Base-by-base conservation (phyloP, 2,113 vertebrate genomes). In the Muntiacus reevesi region DNA sequence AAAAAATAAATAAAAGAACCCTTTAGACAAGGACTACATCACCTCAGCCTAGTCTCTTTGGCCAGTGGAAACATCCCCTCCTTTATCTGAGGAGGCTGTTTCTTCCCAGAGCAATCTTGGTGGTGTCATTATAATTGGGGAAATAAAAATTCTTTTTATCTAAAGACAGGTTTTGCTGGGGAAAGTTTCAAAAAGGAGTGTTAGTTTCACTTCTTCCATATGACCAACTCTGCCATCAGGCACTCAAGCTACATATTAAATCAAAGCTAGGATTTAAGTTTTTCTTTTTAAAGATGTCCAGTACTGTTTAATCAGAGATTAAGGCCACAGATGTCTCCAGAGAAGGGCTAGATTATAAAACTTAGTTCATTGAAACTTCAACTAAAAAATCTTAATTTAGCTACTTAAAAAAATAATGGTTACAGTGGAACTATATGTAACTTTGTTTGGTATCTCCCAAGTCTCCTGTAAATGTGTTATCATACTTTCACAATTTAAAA, bases 251-350 rank as follows among this genome's bases (percentile, higher is more conserved):
- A 99, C 98, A 0, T 98, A 98, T 93, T 98, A 99, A 81, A 55
- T 98, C 84, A 97, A 98, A 96, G 96, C 97, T 67, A 95, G 64
- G 78, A 98, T 98, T 91, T 76, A 71, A 95, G 93, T 98, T 54
- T 52, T 98, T 9, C 97, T 99, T 94, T 99, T 98, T 83, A 99
- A 98, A 99, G 98, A 89, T 5, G 9, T 96, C 57, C 94, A 97
- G 6, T 97, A 97, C 98, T 99, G 99, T 99, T 99, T 99, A 93
- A 97, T 99, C 85, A 99, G 98, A 81, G 99, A 99, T 82, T 99
- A 76, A 98, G 40, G 33, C 95, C 99, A 76, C 96, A 99, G n/a
- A 50, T 64, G 84, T 92, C 93, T 94, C 92, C 87, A 43, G 87
- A 62, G 45, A 57, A 30, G 62, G 88, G 67, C 45, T 40, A 78